phyloP scores from a whole-genome alignment of 1,140 invertebrate genomes.

The Aphis gossypii region DNA sequence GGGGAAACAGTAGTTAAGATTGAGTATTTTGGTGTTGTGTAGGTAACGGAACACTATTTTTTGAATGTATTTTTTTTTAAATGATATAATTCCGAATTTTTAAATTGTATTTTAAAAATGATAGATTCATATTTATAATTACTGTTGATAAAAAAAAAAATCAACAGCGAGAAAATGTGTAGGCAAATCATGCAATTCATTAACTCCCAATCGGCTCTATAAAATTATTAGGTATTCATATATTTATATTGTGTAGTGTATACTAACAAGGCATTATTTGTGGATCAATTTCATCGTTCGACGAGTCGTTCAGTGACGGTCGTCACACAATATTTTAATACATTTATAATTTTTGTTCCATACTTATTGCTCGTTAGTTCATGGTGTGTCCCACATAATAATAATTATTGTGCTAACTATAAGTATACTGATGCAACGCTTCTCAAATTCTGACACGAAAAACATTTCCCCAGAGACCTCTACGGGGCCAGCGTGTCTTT shows the following conservation, averaged over 20 bases:
- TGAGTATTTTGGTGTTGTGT: too few species aligned
- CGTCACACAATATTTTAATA: background rate
- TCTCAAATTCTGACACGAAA: background rate
- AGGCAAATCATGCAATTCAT: background rate
- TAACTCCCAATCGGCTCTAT: background rate
- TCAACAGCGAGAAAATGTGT: background rate
- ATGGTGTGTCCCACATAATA: background rate
- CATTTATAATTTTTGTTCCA: background rate
- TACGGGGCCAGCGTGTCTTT: background rate
- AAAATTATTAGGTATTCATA: background rate
- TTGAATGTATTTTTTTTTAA: background rate
- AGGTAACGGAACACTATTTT: too few species aligned
- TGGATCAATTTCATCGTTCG: background rate
- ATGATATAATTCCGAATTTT: background rate
- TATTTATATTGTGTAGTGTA: background rate
- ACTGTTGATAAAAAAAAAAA: background rate
- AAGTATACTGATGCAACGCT: background rate
- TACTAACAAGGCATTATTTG: background rate
- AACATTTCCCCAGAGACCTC: background rate
- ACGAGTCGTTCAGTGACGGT: too few species aligned
- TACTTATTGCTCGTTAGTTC: background rate
- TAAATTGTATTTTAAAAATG: background rate
- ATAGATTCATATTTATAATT: background rate
- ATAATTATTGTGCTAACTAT: background rate
- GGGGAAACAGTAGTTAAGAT: too few species aligned